These are phyloP conservation scores for Timandra comae DNA, from an alignment of 2,888 invertebrate genomes.

Conservation along the genomic window DNA sequence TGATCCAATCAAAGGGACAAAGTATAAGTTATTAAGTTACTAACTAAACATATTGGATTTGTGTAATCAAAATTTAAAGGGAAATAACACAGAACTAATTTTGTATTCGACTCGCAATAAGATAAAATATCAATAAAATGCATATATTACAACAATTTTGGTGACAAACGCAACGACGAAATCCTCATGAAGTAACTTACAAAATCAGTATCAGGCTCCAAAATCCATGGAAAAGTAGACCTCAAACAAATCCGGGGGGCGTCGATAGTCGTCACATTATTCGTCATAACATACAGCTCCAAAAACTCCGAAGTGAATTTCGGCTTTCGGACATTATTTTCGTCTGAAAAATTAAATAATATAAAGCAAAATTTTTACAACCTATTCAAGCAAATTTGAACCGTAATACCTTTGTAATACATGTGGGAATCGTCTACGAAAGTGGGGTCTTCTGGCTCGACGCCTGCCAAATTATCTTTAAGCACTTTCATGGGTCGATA, in stretches of 20 bases:
- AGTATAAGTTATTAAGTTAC: no score
- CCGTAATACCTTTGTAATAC: slow-evolving; percentile 56
- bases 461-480: slow-evolving; percentile 58
- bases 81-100: no score
- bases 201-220: slow-evolving; percentile 64
- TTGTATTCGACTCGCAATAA: no score
- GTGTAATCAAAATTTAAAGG: no score
- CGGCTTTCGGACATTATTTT: slow-evolving; percentile 49
- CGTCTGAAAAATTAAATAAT: slow-evolving; percentile 41
- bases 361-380: slow-evolving; percentile 10
- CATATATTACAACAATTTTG: no score
- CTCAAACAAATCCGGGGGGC: slow-evolving; percentile 56
- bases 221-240: slow-evolving; percentile 67
- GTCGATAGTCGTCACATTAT: slow-evolving; percentile 60
- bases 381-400: slow-evolving; percentile 10
- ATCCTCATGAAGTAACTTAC: no score
- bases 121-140: no score
- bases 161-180: no score
- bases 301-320: slow-evolving; percentile 60
- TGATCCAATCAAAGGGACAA: no score
- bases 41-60: no score
- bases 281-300: slow-evolving; percentile 53
- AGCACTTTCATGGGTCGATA: slow-evolving; percentile 69
- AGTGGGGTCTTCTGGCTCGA: slow-evolving; percentile 58
- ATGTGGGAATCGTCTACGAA: slow-evolving; percentile 66